These are phyloP conservation scores for Heliconius ismenius DNA, from an alignment of 2,888 invertebrate genomes.

Conservation along the genomic window DNA sequence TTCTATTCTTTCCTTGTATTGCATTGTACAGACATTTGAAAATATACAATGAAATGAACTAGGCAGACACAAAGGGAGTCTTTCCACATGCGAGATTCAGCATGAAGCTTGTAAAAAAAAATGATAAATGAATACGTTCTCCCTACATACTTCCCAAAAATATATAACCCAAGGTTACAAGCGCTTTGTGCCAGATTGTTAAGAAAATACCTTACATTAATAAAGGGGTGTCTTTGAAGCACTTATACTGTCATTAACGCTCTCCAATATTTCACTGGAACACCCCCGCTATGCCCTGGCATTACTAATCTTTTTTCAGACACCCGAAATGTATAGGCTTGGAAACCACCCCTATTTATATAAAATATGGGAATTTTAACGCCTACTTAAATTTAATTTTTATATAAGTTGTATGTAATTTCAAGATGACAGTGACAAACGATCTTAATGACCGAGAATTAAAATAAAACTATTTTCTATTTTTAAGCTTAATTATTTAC, in stretches of 20 bases:
- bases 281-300: slow-evolving; percentile 34
- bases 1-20: no score
- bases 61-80: no score
- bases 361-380: neutral
- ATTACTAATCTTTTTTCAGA: slow-evolving; percentile 31
- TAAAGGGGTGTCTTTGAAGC: slow-evolving; percentile 4
- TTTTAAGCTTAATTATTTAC: neutral
- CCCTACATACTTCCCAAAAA: neutral
- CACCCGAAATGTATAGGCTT: neutral
- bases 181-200: neutral
- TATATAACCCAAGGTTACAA: neutral
- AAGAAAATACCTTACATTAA: slow-evolving; percentile 2
- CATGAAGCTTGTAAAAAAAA: neutral
- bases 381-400: neutral
- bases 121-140: neutral
- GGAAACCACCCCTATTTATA: neutral
- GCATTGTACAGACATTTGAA: neutral
- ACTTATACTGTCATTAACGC: slow-evolving; percentile 44
- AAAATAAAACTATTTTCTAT: neutral
- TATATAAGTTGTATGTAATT: neutral
- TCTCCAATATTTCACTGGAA: slow-evolving; percentile 34
- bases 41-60: neutral
- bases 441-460: neutral
- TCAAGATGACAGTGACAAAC: neutral
- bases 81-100: no score